A percentile compares a stretch with the other conserved stretches of the same genome.
These are phyloP conservation scores for Glaucomys volans DNA, from an alignment of 2,113 vertebrate genomes.

Conservation along the genomic window DNA sequence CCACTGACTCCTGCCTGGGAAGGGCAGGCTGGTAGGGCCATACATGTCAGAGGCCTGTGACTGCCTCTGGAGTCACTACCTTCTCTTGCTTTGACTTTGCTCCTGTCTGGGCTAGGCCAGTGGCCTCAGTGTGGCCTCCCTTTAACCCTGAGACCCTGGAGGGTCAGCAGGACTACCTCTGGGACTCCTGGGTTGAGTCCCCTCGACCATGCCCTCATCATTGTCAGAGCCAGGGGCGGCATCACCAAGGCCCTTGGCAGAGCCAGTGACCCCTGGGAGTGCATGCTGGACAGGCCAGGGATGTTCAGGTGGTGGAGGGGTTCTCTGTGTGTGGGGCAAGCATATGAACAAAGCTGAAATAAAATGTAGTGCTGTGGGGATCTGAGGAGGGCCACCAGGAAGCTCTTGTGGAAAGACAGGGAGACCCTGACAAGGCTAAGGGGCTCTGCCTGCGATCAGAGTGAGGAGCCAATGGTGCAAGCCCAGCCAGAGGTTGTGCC, in stretches of 20 bases:
- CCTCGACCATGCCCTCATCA: accelerated
- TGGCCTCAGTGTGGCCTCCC: not conserved
- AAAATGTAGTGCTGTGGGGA: not conserved
- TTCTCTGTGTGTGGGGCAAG: not conserved
- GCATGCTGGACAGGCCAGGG: accelerated
- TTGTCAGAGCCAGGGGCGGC: not conserved
- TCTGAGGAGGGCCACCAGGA: not conserved
- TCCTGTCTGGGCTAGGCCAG: not conserved
- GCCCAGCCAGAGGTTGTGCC: not conserved
- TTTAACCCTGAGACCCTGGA: not conserved
- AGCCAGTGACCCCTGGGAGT: not conserved
- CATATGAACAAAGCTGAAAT: not conserved
- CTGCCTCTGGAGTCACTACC: not conserved
- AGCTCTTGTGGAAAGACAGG: not conserved
- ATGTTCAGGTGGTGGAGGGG: not conserved
- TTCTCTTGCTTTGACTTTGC: not conserved
- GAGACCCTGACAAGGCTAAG: not conserved
- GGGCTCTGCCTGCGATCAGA: not conserved
- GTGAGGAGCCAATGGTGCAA: too few relatives aligned
- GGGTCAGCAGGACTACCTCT: not conserved
- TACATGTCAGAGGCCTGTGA: accelerated
- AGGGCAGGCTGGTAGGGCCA: not conserved
- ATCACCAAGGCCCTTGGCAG: not conserved
- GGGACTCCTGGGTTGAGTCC: not conserved
- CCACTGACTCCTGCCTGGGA: not conserved